Evolutionary conservation across 2,113 vertebrate genomes (phyloP), one percentile per base, ranked within the genome.

Genomic region (Sinocyclocheilus rhinocerous): DNA sequence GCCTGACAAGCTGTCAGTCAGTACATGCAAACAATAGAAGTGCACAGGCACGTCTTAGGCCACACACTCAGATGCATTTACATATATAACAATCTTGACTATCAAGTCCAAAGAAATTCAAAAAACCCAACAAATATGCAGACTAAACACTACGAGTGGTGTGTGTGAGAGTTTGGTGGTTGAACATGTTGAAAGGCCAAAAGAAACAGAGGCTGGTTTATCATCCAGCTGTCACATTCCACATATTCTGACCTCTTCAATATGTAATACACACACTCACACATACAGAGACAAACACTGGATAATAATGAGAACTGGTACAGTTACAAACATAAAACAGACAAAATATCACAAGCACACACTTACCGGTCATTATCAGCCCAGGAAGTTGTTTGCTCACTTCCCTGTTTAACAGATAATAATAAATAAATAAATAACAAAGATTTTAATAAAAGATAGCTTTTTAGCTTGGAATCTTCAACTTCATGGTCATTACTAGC

Each of bases 1-100:
- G 88, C 94, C 92, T 88, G 92, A 91, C 88, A 94, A 87, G 86
- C 97, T 99, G 96, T 93, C 90, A 89, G 88, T 90, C 92, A 84
- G 91, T 73, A 90, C 90, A 93, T 88, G 88, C 73, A 90, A 13
- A 65, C 18, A 61, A 93, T 72, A 84, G 13, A 42, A 59, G 26
- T 20, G 70, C 20, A 75, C 69, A 11, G 67, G 45, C 86, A 12
- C 2, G n/a, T 45, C 48, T 42, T 24, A 75, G 86, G 79, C 91
- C 88, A 61, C 61, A 57, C 8, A 50, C n/a, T 29, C 70, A 61
- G 5, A 83, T 42, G 8, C 26, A 63, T 26, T 82, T 72, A 82
- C 78, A 75, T 45, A 10, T 50, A 18, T 45, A 63, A 57, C 50
- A 78, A 20, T 15, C 50, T 33, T 6, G 50, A 55, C 52, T 11